phyloP scores from a whole-genome alignment of 2,797 vertebrate genomes.

The Bucorvus abyssinicus region DNA sequence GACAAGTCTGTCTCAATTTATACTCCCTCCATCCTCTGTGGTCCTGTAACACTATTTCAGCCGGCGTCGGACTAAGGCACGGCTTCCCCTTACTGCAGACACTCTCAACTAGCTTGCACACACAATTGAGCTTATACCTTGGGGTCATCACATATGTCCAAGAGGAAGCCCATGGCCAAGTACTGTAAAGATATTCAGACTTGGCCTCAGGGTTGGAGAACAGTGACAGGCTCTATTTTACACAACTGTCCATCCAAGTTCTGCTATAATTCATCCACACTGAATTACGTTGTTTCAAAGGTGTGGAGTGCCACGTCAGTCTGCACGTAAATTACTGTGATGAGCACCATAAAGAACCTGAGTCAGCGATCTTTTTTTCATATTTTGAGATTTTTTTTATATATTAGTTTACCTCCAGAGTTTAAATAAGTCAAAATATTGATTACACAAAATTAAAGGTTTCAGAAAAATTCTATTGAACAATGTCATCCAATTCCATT shows the following conservation, averaged over 20 bases:
- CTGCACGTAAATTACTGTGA: background rate
- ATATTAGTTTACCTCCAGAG: background rate
- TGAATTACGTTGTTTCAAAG: background rate
- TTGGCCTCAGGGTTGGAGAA: background rate
- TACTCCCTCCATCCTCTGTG: background rate
- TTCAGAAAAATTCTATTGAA: background rate
- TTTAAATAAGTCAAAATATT: background rate
- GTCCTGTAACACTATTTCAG: background rate
- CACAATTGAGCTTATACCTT: rapidly evolving
- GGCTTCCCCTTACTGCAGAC: background rate
- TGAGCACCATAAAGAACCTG: background rate
- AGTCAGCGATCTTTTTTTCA: background rate
- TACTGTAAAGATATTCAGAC: background rate
- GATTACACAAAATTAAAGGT: background rate
- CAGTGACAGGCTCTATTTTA: background rate
- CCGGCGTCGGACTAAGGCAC: rapidly evolving
- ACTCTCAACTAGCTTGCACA: background rate
- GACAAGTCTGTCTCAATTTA: background rate
- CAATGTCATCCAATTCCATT: background rate
- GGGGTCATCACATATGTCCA: background rate
- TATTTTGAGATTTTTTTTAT: background rate
- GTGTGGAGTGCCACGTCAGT: background rate
- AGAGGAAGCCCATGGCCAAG: background rate
- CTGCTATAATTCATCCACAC: background rate
- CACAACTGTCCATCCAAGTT: background rate